Evolutionary conservation across 2,888 invertebrate species (phyloP), one percentile per base, ranked within the genome.

Genomic region (Drosophila bunnanda): DNA sequence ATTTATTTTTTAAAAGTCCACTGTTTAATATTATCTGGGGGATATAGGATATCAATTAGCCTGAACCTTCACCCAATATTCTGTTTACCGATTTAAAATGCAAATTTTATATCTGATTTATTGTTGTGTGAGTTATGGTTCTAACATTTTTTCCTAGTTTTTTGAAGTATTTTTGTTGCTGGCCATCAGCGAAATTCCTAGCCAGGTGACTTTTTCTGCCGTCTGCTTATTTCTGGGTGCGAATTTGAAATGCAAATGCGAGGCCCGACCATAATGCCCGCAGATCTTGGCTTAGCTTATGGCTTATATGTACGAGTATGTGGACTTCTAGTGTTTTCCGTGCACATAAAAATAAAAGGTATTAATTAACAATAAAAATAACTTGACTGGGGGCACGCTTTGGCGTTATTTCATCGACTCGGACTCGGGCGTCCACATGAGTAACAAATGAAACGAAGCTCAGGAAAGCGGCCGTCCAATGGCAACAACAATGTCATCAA

Each of bases 381-480:
- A 79, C 74, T 80, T 89, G 90, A 87, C 82, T 82, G 73, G 76
- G 71, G 88, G 87, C 88, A 87, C 90, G 85, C 89, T 88, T 89
- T 83, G 74, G 80, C 62, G 76, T 87, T 89, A 82, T 82, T 83
- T 85, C 71, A 83, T 88, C 72, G 71, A 15, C 50, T 28, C 25
- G 41, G 22, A 36, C 38, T 30, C 32, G 32, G 46, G 15, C n/a
- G 13, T 15, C 39, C 57, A 56, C 56, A 57, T 60, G 58, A 60
- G 58, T 60, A 60, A 60, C 57, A 44, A 67, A 54, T 32, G 43
- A 56, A 64, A 48, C 41, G 60, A 59, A 57, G 43, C 64, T 34
- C 46, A 66, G 53, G 69, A 74, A 58, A 64, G 61, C 61, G 60
- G 58, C 36, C 61, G 61, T 46, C 32, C 50, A 60, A 64, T 32